These are phyloP conservation scores for Hyles euphorbiae DNA, from an alignment of 1,140 invertebrate genomes.

Conservation along the genomic window DNA sequence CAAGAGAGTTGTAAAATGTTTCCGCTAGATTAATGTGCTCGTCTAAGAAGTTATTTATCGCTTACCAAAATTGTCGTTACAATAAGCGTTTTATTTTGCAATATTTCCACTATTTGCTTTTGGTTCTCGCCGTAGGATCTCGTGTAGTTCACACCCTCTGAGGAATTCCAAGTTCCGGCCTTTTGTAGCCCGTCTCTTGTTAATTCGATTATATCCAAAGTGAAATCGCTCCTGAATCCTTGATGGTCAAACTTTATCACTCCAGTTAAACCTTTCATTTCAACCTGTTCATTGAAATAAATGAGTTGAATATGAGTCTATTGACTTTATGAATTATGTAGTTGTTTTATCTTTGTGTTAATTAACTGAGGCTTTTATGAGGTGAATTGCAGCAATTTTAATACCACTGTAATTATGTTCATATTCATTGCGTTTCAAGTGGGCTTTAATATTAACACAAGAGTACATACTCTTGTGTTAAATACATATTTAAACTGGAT, in stretches of 20 bases:
- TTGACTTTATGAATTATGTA: too few species aligned
- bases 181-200: constrained; percentile 87
- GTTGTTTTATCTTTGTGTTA: too few species aligned
- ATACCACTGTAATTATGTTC: too few species aligned
- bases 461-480: too few species aligned
- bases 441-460: too few species aligned
- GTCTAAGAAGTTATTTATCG: constrained; percentile 27
- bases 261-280: constrained; percentile 93
- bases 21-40: neutral
- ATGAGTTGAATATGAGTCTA: constrained; percentile 3
- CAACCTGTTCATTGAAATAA: constrained; percentile 79
- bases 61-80: constrained; percentile 95
- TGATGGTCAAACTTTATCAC: constrained; percentile 96
- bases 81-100: constrained; percentile 94
- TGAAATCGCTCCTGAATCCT: constrained; percentile 93
- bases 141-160: constrained; percentile 93
- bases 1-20: constrained; percentile 34
- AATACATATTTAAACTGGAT: too few species aligned
- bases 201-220: constrained; percentile 92
- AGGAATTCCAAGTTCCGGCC: constrained; percentile 93
- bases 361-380: too few species aligned
- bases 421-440: too few species aligned
- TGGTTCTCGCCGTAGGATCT: constrained; percentile 88
- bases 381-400: too few species aligned
- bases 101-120: constrained; percentile 88